Evolutionary conservation across 2,888 invertebrate genomes (phyloP), one percentile per base, ranked within the genome.

Genomic region (Mythimna impura): DNA sequence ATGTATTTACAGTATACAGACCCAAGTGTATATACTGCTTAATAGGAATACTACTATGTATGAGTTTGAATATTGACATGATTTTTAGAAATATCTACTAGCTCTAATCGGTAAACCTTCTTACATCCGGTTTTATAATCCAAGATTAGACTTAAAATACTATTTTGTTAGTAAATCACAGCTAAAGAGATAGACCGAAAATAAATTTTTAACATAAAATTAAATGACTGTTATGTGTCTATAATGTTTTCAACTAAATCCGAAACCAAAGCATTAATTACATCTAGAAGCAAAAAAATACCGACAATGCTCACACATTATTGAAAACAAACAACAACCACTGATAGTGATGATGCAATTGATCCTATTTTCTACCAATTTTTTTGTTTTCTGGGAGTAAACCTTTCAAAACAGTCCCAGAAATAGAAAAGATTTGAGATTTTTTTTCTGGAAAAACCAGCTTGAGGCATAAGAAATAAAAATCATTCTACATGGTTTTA

Each of bases 1-100:
- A 54, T 74, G 40, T 61, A 64, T 70, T 54, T 36, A 54, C 52
- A n/a, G 20, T 12, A 22, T 17, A 54, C 25, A 61, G 8, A 25
- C 2, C 12, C 17, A 54, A 8, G 43, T 30, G 40, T 60, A 74
- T 34, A 54, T 61, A 61, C 36, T 25, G 20, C 25, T 47, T 30
- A 14, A 40, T 5, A 47, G 47, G 7, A 30, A 22, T 43, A 65
- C 17, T 50, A 36, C 20, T 64, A 25, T 34, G 34, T 50, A 52
- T 5, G 3, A 40, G 14, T 30, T 58, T 14, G 50, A 65, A 22
- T 72, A 34, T 22, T 34, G 58, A 34, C 9, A 66, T 5, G 17
- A 12, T 30, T 52, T 58, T 14, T 50, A 30, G 12, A 57, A 50
- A 25, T 40, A 20, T 47, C 47, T 47, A 20, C 47, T 47, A 14